phyloP scores from a whole-genome alignment of 2,888 invertebrate genomes.

The Limnephilus lunatus region DNA sequence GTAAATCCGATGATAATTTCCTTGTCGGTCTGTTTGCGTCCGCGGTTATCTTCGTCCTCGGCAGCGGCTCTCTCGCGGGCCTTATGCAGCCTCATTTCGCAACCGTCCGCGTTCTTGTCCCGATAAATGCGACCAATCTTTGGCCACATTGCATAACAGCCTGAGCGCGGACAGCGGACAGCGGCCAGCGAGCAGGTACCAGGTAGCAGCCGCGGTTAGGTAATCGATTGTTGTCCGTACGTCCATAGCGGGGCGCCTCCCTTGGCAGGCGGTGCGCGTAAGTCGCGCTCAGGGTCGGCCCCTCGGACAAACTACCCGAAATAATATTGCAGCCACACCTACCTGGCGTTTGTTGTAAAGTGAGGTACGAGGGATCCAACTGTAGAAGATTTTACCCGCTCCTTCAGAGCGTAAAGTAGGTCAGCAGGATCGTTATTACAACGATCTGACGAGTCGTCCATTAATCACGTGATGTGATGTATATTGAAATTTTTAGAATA shows the following conservation, averaged over 20 bases:
- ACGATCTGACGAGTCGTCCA: no score
- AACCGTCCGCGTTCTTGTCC: not conserved
- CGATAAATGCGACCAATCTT: not conserved
- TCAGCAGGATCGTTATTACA: not conserved
- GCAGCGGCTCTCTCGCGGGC: slow-evolving; percentile 2
- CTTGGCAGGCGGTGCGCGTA: not conserved
- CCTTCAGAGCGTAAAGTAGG: no score
- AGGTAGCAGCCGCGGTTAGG: not conserved
- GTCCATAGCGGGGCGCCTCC: slow-evolving; percentile 9
- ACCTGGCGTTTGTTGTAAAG: not conserved
- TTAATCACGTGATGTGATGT: no score
- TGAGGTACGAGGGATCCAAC: no score
- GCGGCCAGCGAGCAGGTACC: not conserved
- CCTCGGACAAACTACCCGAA: not conserved
- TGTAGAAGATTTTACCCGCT: no score
- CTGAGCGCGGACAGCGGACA: not conserved
- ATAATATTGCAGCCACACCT: not conserved
- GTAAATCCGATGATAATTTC: slow-evolving; percentile 4
- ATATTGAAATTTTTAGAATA: no score
- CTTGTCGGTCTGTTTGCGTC: not conserved
- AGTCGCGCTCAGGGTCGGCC: not conserved
- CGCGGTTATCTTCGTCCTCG: slow-evolving; percentile 16
- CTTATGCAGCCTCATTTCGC: slow-evolving; percentile 2
- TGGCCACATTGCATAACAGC: not conserved
- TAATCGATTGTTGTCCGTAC: slow-evolving; percentile 36